Evolutionary conservation across 37 sponge, comb jelly and placozoan species (phyloP), one percentile per base, ranked within the genome.

Genomic region (Oscarella lobularis): DNA sequence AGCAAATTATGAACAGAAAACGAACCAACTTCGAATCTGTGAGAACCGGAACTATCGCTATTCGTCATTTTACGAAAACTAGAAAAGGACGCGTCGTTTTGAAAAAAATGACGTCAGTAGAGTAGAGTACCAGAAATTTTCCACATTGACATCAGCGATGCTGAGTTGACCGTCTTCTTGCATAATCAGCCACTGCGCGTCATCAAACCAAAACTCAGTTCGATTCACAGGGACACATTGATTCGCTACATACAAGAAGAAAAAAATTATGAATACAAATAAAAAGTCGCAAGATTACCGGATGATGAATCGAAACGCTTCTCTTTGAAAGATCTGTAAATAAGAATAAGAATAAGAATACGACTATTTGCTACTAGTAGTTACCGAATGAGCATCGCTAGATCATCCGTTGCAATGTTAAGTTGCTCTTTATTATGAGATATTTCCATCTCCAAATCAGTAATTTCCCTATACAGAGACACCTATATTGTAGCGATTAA

Each of bases 141-240:
- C 71, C 33, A 92, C 66, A 30, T 38, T 60, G 40, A 88, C 84
- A 60, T 86, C 79, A 1, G 90, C 84, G 66, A 92, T 33, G 67
- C 85, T 69, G 3, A 91, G 83, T 81, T 95, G 91, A 0, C 95
- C 95, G 37, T 95, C 92, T 1, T 81, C 75, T 37, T 92, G 92
- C 39, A 81, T 81, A 37, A 90, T 75, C 38, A 72, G 60, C 95
- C 95, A 95, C 54, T 72, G 74, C 27, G 87, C 84, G 38, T 90
- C 88, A 34, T 88, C 95, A 60, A 95, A 60, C 92, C 91, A 95
- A 34, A 95, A 81, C 75, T 95, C 95, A 40, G 88, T 80, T 66
- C 92, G 78, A 5, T 75, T 77, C n/a, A 81, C 77, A 36, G 87
- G 82, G 14, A 84, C 84, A 38, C 82, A 41, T 36, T 70, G 60